Evolutionary conservation across 2,113 vertebrate species (phyloP).

Genomic region (Heloderma charlesbogerti): DNA sequence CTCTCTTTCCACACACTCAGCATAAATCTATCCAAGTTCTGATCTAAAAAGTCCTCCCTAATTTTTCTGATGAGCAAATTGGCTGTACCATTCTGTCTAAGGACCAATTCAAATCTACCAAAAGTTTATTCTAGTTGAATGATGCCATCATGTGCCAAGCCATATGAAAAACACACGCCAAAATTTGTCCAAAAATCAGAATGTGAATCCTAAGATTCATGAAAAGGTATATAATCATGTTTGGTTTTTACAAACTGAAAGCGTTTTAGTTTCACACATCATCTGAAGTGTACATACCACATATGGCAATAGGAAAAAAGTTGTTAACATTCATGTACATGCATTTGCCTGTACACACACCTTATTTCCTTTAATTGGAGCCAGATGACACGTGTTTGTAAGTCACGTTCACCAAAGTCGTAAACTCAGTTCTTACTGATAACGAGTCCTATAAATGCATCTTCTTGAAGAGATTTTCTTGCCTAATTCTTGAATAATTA

Average conservation of each 20-base stretch:
- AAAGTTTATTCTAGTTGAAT: not conserved
- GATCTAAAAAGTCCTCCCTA: not conserved
- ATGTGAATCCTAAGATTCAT: not conserved
- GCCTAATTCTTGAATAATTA: not conserved
- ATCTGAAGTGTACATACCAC: not conserved
- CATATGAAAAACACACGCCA: not conserved
- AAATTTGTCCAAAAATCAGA: not conserved
- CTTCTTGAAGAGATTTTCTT: not conserved
- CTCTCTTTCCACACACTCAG: no score
- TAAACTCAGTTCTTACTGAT: not conserved
- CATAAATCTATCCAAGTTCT: not conserved
- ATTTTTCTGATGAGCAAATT: not conserved
- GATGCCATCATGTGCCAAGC: not conserved
- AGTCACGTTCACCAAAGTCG: not conserved
- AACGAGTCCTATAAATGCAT: not conserved
- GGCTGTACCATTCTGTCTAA: not conserved
- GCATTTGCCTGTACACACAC: not conserved
- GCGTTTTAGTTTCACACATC: not conserved
- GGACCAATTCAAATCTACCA: not conserved
- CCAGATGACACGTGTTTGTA: not conserved
- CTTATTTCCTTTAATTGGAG: not conserved
- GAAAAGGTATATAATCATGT: not conserved
- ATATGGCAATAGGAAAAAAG: not conserved
- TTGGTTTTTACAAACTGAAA: not conserved
- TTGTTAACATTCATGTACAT: not conserved